Conservation (phyloP, 1,140 invertebrate genomes). For the Microplitis mediator region DNA sequence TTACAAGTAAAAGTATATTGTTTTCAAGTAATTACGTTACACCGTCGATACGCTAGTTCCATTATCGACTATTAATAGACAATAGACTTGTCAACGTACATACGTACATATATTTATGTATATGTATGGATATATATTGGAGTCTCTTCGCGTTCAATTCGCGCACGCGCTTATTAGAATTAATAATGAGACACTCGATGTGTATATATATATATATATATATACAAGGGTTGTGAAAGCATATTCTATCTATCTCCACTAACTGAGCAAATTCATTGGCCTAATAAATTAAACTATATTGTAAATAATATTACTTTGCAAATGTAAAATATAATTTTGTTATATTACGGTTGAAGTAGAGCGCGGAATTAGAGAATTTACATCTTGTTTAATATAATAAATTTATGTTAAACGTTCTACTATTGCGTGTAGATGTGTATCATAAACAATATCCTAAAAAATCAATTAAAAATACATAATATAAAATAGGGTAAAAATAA, state of each 20-base stretch:
- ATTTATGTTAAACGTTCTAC: too few relatives aligned
- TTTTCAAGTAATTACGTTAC: slow-evolving; percentile 43
- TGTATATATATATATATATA: neutral
- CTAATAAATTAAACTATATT: neutral
- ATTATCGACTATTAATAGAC: slow-evolving; percentile 50
- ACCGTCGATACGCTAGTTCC: slow-evolving; percentile 35
- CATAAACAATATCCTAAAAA: too few relatives aligned
- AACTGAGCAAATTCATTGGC: neutral
- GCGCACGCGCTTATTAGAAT: slow-evolving; percentile 6
- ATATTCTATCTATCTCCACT: neutral
- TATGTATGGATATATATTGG: neutral
- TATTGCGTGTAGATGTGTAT: too few relatives aligned
- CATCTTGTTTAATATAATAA: too few relatives aligned
- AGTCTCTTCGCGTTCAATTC: neutral
- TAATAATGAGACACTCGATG: slow-evolving; percentile 4
- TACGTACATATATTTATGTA: neutral
- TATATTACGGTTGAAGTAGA: too few relatives aligned
- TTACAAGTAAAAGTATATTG: slow-evolving; percentile 7
- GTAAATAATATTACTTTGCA: neutral
- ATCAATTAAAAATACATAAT: too few relatives aligned
- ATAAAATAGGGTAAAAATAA: too few relatives aligned
- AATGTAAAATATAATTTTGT: neutral
- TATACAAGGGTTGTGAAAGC: neutral
- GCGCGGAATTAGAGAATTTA: too few relatives aligned
- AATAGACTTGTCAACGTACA: neutral